These are phyloP conservation scores for Irena cyanogastra DNA, from an alignment of 2,113 vertebrate species.

Conservation along the genomic window DNA sequence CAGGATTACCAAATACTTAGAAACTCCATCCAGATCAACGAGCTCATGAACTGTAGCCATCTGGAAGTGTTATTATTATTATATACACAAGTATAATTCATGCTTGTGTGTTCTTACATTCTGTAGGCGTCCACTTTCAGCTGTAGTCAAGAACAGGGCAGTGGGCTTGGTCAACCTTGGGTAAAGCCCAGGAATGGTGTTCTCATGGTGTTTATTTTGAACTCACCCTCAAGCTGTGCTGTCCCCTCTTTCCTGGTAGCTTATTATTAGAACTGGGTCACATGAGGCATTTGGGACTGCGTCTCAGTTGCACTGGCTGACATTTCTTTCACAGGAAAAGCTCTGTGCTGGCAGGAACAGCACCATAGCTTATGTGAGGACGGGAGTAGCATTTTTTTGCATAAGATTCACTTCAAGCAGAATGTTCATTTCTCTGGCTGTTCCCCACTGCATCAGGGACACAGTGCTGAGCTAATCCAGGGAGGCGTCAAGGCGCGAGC, in stretches of 20 bases:
- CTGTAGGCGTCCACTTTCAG: neutral
- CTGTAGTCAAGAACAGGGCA: neutral
- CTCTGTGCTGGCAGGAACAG: neutral
- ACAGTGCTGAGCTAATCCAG: neutral
- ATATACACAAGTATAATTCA: neutral
- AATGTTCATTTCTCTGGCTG: neutral
- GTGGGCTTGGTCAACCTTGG: neutral
- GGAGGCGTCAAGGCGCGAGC: neutral
- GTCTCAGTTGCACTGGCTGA: neutral
- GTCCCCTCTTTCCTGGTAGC: neutral
- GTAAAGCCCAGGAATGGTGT: neutral
- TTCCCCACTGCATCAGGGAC: neutral
- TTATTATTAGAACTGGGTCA: slow-evolving; percentile 50
- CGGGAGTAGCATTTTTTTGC: neutral
- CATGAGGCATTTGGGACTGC: neutral
- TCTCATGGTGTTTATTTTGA: slow-evolving; percentile 2
- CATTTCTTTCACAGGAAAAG: neutral
- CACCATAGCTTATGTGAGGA: neutral
- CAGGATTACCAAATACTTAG: neutral
- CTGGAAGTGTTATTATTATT: neutral
- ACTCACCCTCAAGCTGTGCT: neutral
- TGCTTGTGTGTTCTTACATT: neutral
- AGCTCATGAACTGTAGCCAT: neutral
- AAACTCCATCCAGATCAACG: neutral
- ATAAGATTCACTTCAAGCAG: neutral